Base-by-base conservation (phyloP, 2,888 invertebrate species). In the Glyphotaelius pellucidus region DNA sequence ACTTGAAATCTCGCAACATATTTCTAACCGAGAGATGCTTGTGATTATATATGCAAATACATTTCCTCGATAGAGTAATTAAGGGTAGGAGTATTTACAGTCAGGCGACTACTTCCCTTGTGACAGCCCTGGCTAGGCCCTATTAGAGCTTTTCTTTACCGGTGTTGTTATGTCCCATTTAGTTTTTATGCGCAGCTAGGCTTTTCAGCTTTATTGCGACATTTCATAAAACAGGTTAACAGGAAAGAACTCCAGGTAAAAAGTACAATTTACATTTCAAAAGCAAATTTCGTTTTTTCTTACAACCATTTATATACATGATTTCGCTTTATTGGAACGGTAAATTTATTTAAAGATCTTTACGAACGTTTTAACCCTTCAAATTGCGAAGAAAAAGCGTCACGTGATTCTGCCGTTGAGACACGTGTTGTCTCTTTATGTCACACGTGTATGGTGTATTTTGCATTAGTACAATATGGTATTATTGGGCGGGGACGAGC, bases 131-230 rank as follows among this genome's bases (percentile, higher is more conserved):
- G 67, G 25, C 9, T 67, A n/a, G 25, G 67, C 67, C 67, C 67
- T 67, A n/a, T 67, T 67, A 67, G 67, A 67, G 67, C 67, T 67
- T 67, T n/a, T 67, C 67, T 67, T 67, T 67, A 67, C 67, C 67
- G 67, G 25, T 67, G 67, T 67, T 67, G 67, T 67, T 67, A 67
- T 67, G 67, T 67, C 25, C 67, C 67, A 67, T 67, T 67, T 67
- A 67, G 25, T 67, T 67, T 67, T 67, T 67, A 67, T 67, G 25
- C 9, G 67, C 67, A 25, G 67, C 9, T 67, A n/a, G 67, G 67
- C 67, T 67, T 67, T 67, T n/a, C 67, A n/a, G 67, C 67, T 25
- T 67, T 67, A 67, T 67, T 67, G 67, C 25, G 67, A 67, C 67
- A 67, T 67, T 67, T 67, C 67, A 67, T 67, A 67, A 67, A 67